These are phyloP conservation scores for Laterallus jamaicensis DNA, from an alignment of 2,113 vertebrate genomes.

Conservation along the genomic window DNA sequence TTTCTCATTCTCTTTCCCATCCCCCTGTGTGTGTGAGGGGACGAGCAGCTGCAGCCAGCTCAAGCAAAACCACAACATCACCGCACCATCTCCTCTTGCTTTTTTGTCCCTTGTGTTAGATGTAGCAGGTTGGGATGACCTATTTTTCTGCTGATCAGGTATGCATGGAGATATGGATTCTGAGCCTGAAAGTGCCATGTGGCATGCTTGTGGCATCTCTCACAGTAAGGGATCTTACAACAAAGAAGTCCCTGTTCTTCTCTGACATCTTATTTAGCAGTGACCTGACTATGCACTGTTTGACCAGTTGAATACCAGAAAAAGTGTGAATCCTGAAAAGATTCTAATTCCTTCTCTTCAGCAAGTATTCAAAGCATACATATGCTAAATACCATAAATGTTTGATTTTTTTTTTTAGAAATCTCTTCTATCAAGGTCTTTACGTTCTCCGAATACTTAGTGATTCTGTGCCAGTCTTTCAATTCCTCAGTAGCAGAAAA, in stretches of 20 bases:
- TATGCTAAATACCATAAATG: background rate
- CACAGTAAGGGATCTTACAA: background rate
- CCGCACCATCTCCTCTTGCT: background rate
- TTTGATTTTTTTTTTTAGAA: background rate
- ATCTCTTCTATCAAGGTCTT: background rate
- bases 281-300: background rate
- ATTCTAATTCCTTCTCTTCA: background rate
- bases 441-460: background rate
- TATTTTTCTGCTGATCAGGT: background rate
- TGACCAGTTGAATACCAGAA: background rate
- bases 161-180: background rate
- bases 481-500: background rate
- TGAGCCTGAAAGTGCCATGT: background rate
- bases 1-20: too few species aligned
- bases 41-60: too few species aligned
- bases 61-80: too few species aligned
- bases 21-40: too few species aligned
- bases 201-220: background rate
- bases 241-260: background rate
- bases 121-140: accelerated
- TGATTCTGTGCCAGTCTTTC: background rate
- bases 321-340: background rate
- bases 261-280: background rate
- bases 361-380: background rate
- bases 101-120: background rate